Conservation (phyloP, 2,113 vertebrate species). For the Oryzias celebensis region DNA sequence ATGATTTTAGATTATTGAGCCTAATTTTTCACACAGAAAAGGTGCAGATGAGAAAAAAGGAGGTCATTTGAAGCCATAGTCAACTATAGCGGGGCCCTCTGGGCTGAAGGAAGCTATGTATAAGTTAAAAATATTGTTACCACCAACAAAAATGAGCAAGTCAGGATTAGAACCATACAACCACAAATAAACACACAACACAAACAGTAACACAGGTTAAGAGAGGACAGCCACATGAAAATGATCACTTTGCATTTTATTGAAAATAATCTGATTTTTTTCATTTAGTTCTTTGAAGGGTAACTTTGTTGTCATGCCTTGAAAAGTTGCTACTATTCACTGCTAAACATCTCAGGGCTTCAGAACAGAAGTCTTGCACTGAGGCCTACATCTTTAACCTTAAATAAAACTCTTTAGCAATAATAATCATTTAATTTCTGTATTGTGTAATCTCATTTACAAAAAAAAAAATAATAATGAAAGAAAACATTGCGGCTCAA, state of each 20-base stretch:
- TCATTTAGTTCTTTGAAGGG: conserved; percentile 83
- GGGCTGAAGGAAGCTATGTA: conserved; percentile 39
- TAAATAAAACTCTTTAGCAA: conserved; percentile 91
- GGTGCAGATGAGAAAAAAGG: conserved; percentile 46
- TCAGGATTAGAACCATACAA: conserved; percentile 65
- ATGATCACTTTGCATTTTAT: conserved; percentile 79
- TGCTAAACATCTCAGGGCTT: conserved; percentile 82
- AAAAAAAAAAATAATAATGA: conserved; percentile 76
- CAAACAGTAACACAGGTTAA: conserved; percentile 65
- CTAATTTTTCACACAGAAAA: not conserved
- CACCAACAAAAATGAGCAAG: conserved; percentile 35
- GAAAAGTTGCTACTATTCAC: conserved; percentile 72
- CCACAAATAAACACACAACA: conserved; percentile 61
- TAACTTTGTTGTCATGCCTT: conserved; percentile 93
- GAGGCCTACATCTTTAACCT: conserved; percentile 80
- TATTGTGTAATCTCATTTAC: conserved; percentile 88
- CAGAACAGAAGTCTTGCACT: conserved; percentile 80
- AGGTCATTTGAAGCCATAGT: conserved; percentile 53
- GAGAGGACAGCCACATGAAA: conserved; percentile 73
- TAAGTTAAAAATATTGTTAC: conserved; percentile 48
- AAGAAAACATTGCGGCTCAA: conserved; percentile 73
- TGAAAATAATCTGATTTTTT: conserved; percentile 92
- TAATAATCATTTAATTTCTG: conserved; percentile 80
- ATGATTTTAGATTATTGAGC: conserved; percentile 5
- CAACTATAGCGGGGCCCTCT: conserved; percentile 56